These are phyloP conservation scores for Crocuta crocuta DNA, from an alignment of 2,113 vertebrate species.

Conservation along the genomic window DNA sequence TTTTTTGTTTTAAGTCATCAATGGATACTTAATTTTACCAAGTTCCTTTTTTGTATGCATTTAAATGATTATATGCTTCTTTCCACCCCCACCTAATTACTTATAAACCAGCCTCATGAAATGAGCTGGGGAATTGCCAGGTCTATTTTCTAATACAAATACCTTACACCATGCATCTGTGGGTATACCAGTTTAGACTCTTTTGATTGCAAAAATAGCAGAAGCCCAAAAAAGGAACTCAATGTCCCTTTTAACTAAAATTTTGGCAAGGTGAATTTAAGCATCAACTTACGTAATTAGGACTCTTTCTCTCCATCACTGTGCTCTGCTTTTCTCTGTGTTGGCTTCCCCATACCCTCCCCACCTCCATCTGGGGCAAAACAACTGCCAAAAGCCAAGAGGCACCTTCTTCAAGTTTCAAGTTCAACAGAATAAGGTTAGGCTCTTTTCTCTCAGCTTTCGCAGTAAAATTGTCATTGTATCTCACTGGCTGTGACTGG, in stretches of 20 bases:
- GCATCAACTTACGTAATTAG: not conserved
- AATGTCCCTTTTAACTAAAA: not conserved
- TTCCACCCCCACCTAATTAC: not conserved
- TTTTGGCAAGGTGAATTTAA: not conserved
- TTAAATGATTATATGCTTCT: not conserved
- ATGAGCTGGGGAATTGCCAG: not conserved
- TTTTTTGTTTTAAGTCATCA: not conserved
- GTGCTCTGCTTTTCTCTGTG: not conserved
- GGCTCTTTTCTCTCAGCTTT: not conserved
- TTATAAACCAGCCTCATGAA: not conserved
- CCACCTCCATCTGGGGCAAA: rapidly evolving
- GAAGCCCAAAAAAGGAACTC: not conserved
- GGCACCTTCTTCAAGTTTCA: not conserved
- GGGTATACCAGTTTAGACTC: not conserved
- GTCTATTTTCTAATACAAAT: not conserved
- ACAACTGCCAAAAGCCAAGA: not conserved
- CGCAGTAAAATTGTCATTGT: not conserved
- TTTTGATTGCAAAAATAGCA: not conserved
- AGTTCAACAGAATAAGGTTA: not conserved
- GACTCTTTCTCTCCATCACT: not conserved
- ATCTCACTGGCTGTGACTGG: not conserved
- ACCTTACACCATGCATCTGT: not conserved
- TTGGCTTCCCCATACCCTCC: not conserved
- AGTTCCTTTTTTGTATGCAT: not conserved
- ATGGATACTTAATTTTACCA: not conserved